Evolutionary conservation across 2,797 vertebrate genomes (phyloP).

Genomic region (Streptopelia turtur): DNA sequence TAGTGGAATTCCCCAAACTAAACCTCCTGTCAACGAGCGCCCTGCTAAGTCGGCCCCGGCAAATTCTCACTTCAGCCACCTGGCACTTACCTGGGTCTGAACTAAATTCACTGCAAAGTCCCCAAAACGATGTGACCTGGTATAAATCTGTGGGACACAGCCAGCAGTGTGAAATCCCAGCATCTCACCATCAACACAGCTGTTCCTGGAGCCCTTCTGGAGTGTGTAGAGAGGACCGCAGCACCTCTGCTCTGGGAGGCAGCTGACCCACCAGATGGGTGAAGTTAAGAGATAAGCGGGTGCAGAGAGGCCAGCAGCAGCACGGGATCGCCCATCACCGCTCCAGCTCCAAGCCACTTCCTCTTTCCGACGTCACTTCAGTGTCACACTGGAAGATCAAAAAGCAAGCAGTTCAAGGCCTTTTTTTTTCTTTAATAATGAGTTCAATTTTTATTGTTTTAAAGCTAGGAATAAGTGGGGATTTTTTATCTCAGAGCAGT

Average conservation of each 20-base stretch:
- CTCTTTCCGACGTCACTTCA: not conserved
- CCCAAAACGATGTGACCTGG: fast-evolving
- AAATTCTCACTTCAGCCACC: not conserved
- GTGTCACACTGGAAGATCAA: not conserved
- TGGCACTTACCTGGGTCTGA: not conserved
- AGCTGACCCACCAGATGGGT: not conserved
- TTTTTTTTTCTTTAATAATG: not conserved
- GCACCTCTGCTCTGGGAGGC: not conserved
- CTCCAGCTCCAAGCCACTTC: not conserved
- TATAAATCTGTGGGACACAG: fast-evolving
- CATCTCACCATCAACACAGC: fast-evolving
- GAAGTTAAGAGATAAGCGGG: not conserved
- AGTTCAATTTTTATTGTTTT: not conserved
- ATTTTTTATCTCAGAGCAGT: not conserved
- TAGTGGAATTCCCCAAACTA: not conserved
- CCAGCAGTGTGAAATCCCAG: fast-evolving
- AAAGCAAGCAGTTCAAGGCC: not conserved
- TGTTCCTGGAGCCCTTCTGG: not conserved
- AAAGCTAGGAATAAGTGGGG: not conserved
- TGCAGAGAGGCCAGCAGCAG: not conserved
- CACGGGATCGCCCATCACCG: fast-evolving
- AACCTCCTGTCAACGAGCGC: fast-evolving
- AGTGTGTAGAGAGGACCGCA: not conserved
- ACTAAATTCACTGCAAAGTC: not conserved
- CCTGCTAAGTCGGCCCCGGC: fast-evolving